Conservation (phyloP, 2,113 vertebrate genomes). For the Diphyllodes magnificus region DNA sequence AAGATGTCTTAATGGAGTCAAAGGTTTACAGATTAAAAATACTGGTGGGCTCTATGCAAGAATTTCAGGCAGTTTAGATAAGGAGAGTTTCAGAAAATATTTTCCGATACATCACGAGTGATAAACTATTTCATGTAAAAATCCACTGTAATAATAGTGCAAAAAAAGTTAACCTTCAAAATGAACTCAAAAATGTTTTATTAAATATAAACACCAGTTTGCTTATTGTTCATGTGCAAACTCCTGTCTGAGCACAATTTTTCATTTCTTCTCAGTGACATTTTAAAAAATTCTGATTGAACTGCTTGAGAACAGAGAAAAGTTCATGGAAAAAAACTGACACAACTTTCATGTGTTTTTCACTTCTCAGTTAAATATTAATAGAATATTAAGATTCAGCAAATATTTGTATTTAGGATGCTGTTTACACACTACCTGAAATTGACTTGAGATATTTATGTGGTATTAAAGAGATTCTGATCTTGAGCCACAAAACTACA, state of each 20-base stretch:
- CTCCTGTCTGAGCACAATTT: not conserved
- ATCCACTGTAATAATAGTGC: not conserved
- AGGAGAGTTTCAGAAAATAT: not conserved
- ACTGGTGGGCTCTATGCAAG: not conserved
- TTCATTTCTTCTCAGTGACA: not conserved
- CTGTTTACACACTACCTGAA: not conserved
- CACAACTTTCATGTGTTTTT: not conserved
- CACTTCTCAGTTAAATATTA: not conserved
- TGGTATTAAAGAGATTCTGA: not conserved
- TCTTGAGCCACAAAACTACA: not conserved
- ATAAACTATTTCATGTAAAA: not conserved
- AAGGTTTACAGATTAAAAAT: not conserved
- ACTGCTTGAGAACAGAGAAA: not conserved
- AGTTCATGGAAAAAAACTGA: not conserved
- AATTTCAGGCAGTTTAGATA: not conserved
- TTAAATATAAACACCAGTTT: not conserved
- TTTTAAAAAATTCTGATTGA: not conserved
- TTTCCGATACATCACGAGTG: not conserved
- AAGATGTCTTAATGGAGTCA: not conserved
- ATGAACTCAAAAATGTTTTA: not conserved
- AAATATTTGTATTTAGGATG: slow-evolving; percentile 4
- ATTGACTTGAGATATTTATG: not conserved
- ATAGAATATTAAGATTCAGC: not conserved
- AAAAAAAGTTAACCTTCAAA: not conserved
- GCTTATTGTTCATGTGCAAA: not conserved